These are phyloP conservation scores for Zygothrica quintamaculata DNA, from an alignment of 2,888 invertebrate species.

Conservation along the genomic window DNA sequence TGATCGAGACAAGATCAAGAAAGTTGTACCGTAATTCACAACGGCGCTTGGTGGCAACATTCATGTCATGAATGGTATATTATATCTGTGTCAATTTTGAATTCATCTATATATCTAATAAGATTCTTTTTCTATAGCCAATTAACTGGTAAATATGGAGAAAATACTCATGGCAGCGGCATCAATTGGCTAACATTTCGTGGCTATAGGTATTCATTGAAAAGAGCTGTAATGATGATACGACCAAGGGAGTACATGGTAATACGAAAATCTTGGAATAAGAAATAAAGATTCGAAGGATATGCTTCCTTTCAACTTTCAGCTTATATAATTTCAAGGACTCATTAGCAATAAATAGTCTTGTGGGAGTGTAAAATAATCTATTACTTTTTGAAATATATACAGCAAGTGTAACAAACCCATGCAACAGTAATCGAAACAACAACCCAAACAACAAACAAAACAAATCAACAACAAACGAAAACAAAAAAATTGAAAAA, in stretches of 20 bases:
- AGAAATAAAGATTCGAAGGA: no score
- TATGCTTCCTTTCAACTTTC: no score
- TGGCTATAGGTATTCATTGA: conserved; percentile 29
- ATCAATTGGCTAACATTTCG: conserved; percentile 16
- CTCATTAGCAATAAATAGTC: conserved; percentile 28
- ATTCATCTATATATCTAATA: conserved; percentile 2
- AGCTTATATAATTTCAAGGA: conserved; percentile 29
- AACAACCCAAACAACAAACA: no score
- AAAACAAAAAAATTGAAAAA: conserved; percentile 10
- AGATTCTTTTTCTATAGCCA: conserved; percentile 11
- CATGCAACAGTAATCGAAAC: conserved; percentile 21
- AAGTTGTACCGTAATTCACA: conserved; percentile 17
- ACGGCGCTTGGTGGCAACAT: conserved; percentile 37
- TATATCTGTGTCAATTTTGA: neutral
- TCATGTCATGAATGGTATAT: conserved; percentile 14
- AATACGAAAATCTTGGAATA: no score
- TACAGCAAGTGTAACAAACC: conserved; percentile 33
- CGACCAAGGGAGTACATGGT: conserved; percentile 40
- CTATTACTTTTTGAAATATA: conserved; percentile 51
- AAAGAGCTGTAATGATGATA: conserved; percentile 41
- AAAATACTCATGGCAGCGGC: conserved; percentile 2
- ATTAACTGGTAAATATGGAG: conserved; percentile 39
- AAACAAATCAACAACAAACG: conserved; percentile 24
- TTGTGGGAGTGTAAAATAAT: conserved; percentile 59
- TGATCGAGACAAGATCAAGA: conserved; percentile 22